Evolutionary conservation across 1,140 invertebrate genomes (phyloP).

Genomic region (Bombus soroeensis): DNA sequence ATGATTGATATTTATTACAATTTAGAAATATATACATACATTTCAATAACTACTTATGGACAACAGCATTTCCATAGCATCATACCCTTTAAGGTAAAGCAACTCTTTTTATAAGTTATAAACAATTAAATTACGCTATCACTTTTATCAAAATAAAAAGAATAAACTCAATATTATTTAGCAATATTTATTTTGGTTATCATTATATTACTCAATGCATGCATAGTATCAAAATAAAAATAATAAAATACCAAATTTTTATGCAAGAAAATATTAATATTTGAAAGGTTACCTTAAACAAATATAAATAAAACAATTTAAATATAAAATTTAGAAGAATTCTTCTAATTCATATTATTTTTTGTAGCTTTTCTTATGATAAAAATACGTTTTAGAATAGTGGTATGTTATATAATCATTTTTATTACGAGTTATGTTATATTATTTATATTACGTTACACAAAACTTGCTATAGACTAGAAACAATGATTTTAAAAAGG

Average conservation of each 20-base stretch:
- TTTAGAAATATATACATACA: constrained; percentile 76
- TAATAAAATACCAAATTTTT: neutral
- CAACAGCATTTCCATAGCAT: constrained; percentile 72
- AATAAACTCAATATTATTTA: neutral
- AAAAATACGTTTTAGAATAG: neutral
- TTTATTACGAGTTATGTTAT: neutral
- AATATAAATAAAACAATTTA: neutral
- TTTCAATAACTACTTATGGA: constrained; percentile 59
- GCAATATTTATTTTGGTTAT: neutral
- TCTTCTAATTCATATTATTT: neutral
- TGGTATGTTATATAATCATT: neutral
- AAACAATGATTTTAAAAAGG: neutral
- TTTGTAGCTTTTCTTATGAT: neutral
- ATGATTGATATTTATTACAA: constrained; percentile 74
- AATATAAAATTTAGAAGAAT: neutral
- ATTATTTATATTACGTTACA: neutral
- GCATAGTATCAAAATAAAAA: neutral
- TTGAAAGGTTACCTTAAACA: neutral
- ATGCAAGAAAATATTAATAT: neutral
- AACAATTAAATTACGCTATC: neutral
- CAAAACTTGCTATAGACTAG: neutral
- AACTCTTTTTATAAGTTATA: neutral
- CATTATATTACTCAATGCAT: neutral
- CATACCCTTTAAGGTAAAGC: constrained; percentile 7
- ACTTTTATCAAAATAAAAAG: neutral